Base-by-base conservation (phyloP, 2,113 vertebrate species). In the Entosphenus tridentatus region DNA sequence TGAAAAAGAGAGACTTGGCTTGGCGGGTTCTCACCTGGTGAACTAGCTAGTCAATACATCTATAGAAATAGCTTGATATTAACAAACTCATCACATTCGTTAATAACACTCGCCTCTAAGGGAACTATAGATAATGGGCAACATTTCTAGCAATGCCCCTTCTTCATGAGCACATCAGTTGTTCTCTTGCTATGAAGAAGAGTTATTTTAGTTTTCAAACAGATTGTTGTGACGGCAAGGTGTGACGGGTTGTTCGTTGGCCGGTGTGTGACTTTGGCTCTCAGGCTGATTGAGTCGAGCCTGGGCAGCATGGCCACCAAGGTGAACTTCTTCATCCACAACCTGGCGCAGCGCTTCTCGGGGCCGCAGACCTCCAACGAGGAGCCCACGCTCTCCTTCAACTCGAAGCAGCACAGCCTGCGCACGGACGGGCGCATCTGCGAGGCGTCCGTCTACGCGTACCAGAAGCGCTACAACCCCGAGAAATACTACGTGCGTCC, bases 261-360 rank as follows among this genome's bases (percentile, higher is more conserved):
- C 21, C 39, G 39, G 68, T 11, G n/a, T 10, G 68, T 69, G 10
- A 57, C n/a, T 68, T 75, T 71, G 3, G 71, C 73, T 72, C 67
- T 2, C 75, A 98, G 93, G 73, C 75, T 98, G 69, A 98, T 98
- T 9, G 93, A 96, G 75, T 95, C 93, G 74, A 96, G 90, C 74
- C 80, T 96, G 76, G 93, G 92, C 73, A 96, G 88, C 55, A 83
- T 98, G 70, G 93, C 93, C 74, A 98, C 93, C 18, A 98, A 96
- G 78, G 96, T 98, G 75, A 98, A 98, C 74, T 98, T 98, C 79
- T 96, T 98, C 79, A 96, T 98, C 79, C 93, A 98, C 78, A 98
- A 96, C 74, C 80, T 98, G 70, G 90, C 93, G 72, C 93, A 98
- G 79, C 80, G 95, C 14, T 96, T 98, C 78, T 95, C 90, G 57